Conservation (phyloP, 2,113 vertebrate species). For the Melanerpes aurifrons region DNA sequence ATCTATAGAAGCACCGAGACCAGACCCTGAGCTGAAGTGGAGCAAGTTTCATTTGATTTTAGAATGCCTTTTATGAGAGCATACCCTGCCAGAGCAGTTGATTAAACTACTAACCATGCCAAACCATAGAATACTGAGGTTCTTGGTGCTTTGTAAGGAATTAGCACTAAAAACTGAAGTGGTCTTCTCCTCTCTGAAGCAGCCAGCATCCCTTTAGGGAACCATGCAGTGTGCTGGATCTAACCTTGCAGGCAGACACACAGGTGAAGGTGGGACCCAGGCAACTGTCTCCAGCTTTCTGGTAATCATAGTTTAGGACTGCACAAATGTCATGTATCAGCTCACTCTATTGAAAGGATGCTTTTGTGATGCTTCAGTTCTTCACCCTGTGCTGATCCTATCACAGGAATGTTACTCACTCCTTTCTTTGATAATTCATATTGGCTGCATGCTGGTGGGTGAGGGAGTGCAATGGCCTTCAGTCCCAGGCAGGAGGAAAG, state of each 20-base stretch:
- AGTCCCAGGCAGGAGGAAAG: not conserved
- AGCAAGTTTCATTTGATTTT: constrained; percentile 26
- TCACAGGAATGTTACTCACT: not conserved
- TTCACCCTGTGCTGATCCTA: not conserved
- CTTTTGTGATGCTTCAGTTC: constrained; percentile 3
- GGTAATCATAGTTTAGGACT: not conserved
- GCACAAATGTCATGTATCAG: not conserved
- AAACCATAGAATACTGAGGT: not conserved
- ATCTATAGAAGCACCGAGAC: not conserved
- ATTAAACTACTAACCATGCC: constrained; percentile 22
- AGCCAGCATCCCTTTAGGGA: not conserved
- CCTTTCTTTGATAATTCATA: constrained; percentile 26
- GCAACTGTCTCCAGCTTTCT: not conserved
- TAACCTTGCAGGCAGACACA: not conserved
- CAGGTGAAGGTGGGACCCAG: not conserved
- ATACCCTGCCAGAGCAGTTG: not conserved
- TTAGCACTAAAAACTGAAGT: not conserved
- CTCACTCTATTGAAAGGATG: not conserved
- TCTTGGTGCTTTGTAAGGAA: not conserved
- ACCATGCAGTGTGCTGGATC: not conserved
- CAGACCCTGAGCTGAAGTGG: constrained; percentile 16
- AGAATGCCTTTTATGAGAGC: not conserved
- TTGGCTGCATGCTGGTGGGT: not conserved
- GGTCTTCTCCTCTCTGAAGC: not conserved
- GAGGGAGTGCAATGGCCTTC: constrained; percentile 8